A percentile compares a stretch with the other conserved stretches of the same genome.
phyloP scores from a whole-genome alignment of 2,797 vertebrate genomes.

The Ptychadena robeensis region DNA sequence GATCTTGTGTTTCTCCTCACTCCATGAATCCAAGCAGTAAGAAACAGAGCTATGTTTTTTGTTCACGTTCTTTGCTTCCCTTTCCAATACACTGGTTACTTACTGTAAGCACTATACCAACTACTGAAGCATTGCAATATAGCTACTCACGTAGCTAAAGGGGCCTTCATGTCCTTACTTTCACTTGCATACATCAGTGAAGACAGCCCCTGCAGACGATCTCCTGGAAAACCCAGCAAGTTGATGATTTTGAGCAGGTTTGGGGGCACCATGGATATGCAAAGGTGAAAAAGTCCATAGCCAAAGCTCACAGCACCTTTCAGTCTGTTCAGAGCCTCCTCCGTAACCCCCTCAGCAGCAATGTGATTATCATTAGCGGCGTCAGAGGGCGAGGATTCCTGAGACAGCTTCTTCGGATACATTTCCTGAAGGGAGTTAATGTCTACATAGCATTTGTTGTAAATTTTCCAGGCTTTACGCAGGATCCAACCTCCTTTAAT shows the following conservation, averaged over 20 bases:
- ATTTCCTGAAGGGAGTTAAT: conserved; percentile 93
- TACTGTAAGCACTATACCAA: conserved; percentile 78
- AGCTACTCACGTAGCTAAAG: conserved; percentile 99
- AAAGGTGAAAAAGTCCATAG: conserved; percentile 99
- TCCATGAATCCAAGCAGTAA: neutral
- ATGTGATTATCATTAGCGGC: conserved; percentile 83
- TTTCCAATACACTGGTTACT: conserved; percentile 64
- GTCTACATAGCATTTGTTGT: conserved; percentile 96
- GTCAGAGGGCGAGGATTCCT: conserved; percentile 76
- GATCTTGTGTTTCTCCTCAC: neutral
- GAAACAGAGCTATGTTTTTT: conserved; percentile 65
- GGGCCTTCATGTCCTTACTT: conserved; percentile 99
- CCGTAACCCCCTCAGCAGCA: conserved; percentile 78
- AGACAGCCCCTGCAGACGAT: conserved; percentile 94
- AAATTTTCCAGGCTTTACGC: conserved; percentile 99
- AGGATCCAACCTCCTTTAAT: conserved; percentile 99
- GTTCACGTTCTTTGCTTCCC: conserved; percentile 65
- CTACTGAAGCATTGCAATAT: conserved; percentile 82
- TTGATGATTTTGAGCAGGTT: conserved; percentile 99
- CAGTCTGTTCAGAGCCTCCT: conserved; percentile 90
- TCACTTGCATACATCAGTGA: conserved; percentile 96
- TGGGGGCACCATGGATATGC: conserved; percentile 99
- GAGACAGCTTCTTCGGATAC: conserved; percentile 80
- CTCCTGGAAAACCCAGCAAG: conserved; percentile 98
- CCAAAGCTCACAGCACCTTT: conserved; percentile 99